A percentile compares a stretch with the other conserved stretches of the same genome.
These are phyloP conservation scores for Eueides isabella DNA, from an alignment of 1,140 invertebrate genomes.

Conservation along the genomic window DNA sequence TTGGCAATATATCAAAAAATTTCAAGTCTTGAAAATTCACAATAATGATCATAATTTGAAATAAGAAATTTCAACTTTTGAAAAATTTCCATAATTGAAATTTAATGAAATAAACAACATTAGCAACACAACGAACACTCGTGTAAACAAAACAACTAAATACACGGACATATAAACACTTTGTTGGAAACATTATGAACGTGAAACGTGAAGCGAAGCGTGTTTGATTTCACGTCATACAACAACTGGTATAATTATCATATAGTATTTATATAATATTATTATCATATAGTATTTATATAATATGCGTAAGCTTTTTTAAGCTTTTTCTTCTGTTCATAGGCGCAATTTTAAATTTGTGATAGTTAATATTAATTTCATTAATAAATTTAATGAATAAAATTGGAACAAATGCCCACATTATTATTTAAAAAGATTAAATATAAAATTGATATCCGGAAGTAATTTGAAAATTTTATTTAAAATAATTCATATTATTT, in stretches of 20 bases:
- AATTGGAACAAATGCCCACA: background rate
- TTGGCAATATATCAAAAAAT: background rate
- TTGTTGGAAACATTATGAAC: slow-evolving; percentile 1
- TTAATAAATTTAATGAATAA: background rate
- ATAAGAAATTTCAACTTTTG: background rate
- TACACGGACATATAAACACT: slow-evolving; percentile 36
- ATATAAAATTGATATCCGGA: background rate
- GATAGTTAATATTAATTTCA: background rate
- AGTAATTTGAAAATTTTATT: background rate
- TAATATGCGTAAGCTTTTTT: background rate
- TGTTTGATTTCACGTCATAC: slow-evolving; percentile 1
- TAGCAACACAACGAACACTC: slow-evolving; percentile 34
- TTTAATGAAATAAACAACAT: background rate
- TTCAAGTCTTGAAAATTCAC: background rate
- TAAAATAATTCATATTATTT: background rate
- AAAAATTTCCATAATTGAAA: background rate
- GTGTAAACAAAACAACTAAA: slow-evolving; percentile 43
- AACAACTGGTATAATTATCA: background rate
- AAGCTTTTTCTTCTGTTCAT: background rate
- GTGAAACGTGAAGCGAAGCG: slow-evolving; percentile 15
- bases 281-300: background rate
- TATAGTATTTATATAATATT: no score
- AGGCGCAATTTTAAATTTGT: background rate
- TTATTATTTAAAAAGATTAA: background rate
- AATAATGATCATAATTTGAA: background rate